phyloP scores from a whole-genome alignment of 2,888 invertebrate species.

The Drosophila leonis region DNA sequence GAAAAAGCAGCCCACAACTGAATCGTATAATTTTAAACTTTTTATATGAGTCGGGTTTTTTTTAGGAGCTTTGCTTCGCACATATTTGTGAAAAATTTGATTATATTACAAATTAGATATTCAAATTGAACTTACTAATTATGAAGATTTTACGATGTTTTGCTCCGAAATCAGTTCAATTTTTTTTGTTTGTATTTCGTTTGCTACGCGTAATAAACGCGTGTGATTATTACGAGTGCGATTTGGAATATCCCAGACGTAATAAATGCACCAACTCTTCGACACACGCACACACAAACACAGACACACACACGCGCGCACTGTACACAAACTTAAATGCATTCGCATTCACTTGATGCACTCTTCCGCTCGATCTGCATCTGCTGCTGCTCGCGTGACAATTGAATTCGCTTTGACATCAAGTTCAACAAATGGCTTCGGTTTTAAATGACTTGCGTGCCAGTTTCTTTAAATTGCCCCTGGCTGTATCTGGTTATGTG shows the following conservation, averaged over 20 bases:
- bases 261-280: not conserved
- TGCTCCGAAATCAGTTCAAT: constrained; percentile 35
- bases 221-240: constrained; percentile 1
- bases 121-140: constrained; percentile 69
- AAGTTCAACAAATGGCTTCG: constrained; percentile 71
- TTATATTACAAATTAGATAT: constrained; percentile 44
- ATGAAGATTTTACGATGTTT: constrained; percentile 48
- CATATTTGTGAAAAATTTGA: constrained; percentile 61
- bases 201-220: constrained; percentile 2
- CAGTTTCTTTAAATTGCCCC: constrained; percentile 36
- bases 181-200: constrained; percentile 18
- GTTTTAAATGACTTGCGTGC: constrained; percentile 61
- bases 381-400: constrained; percentile 76
- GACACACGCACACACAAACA: not conserved
- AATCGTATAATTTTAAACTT: constrained; percentile 29
- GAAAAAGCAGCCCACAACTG: constrained; percentile 2
- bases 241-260: not conserved
- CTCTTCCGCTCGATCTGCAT: constrained; percentile 35
- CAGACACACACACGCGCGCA: constrained; percentile 3
- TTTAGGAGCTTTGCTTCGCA: constrained; percentile 53
- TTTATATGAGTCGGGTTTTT: constrained; percentile 1
- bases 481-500: constrained; percentile 3
- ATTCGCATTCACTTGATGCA: constrained; percentile 9
- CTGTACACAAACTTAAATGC: constrained; percentile 2
- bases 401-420: constrained; percentile 79